Base-by-base conservation (phyloP, 1,140 invertebrate genomes). In the Zaprionus camerounensis region DNA sequence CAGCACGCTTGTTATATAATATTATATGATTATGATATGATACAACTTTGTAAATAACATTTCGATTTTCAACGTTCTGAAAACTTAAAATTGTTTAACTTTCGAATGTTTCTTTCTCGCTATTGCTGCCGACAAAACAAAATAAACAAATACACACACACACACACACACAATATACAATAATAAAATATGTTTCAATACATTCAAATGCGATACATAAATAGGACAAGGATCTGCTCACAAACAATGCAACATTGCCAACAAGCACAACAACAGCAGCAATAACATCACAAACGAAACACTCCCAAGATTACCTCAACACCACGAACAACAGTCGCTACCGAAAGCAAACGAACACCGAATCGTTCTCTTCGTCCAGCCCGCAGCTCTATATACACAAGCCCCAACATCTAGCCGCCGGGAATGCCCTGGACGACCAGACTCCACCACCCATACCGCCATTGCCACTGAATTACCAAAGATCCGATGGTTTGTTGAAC, bases 381-480 rank as follows among this genome's bases (percentile, higher is more conserved):
- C 91, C 88, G 62, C 82, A 91, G 76, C 82, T 92, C 59, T 82
- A 86, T 74, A 91, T 91, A 74, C 80, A 92, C 67, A 92, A 85
- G 72, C 83, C 91, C 71, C 82, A 88, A 53, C 82, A 91, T 68
- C 62, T 91, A 78, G 77, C 86, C 63, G 55, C 76, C 61, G 41
- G 71, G 59, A 83, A 74, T 64, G 77, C 78, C 56, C 36, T 66
- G 72, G 87, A 92, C 36, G 92, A 93, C 64, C 77, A 88, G 75
- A 86, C 91, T 82, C 93, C 94, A 38, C 95, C 95, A 36, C 94
- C 95, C 46, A 93, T 95, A 70, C 95, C 95, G 75, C 94, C 95
- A 55, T 93, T 95, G 76, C 95, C 95, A 62, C 77, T 94, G 38
- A 94, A 95, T 91, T 95, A 95, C 82, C 93, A 93, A 55, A 92